Base-by-base conservation (phyloP, 1,140 invertebrate species). In the Halesus radiatus region DNA sequence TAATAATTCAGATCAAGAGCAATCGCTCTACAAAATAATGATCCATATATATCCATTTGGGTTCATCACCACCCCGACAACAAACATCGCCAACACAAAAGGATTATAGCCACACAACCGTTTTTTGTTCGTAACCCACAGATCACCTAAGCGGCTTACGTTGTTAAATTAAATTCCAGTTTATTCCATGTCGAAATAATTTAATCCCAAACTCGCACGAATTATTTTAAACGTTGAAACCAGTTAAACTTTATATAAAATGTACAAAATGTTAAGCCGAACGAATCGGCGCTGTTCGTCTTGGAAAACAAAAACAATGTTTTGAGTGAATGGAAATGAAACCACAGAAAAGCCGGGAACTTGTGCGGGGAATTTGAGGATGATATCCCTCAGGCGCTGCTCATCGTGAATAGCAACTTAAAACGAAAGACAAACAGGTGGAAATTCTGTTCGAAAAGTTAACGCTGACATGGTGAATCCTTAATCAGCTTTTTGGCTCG, bases 401-500 rank as follows among this genome's bases (percentile, higher is more conserved):
- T 79, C 73, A 32, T 64, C 18, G 53, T 18, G 23, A 66, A 64
- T 53, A 60, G 16, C 78, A 75, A 80, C 76, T 83, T 83, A 83
- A 83, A 83, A 26, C 62, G 58, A 66, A 83, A 83, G 81, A 80
- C 81, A 83, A 83, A 83, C 81, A 78, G 78, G 78, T 78, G 81
- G 79, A 83, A 83, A 78, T 76, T 80, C 75, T 32, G 53, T 74
- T 29, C 20, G 20, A 68, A 80, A 82, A 83, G 68, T 83, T 83
- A 76, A 58, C 66, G 81, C 81, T 83, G 81, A 83, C 81, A 83
- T 80, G 79, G 62, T 83, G 81, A 83, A 83, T 83, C 79, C 81
- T 83, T 83, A 80, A 83, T 83, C 81, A 83, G 81, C 79, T 83
- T 83, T 83, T 80, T 74, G 81, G 78, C 78, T 80, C 79, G 79